Conservation (phyloP, 2,888 invertebrate genomes). For the Chaitophorus viminalis region DNA sequence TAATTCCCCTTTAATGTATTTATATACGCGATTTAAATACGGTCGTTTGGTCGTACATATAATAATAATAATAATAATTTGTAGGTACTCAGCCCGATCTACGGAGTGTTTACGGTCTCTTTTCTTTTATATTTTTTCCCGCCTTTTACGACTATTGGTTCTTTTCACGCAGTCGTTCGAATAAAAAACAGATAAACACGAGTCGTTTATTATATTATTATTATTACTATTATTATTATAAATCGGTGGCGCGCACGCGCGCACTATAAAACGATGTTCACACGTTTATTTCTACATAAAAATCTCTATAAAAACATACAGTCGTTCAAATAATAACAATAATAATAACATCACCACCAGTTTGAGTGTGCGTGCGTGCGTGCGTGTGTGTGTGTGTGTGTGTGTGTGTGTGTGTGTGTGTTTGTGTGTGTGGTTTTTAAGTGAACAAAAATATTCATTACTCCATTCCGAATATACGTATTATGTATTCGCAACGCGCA, state of each 20-base stretch:
- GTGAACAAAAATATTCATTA: constrained; percentile 50
- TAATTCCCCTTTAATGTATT: background rate
- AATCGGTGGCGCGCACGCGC: background rate
- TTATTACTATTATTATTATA: constrained; percentile 11
- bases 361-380: background rate
- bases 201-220: constrained; percentile 27
- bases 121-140: background rate
- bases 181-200: constrained; percentile 52
- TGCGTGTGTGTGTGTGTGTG: background rate
- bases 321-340: constrained; percentile 17
- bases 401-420: background rate
- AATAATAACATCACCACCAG: background rate
- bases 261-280: constrained; percentile 20
- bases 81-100: background rate
- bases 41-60: background rate
- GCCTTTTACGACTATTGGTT: constrained; percentile 34
- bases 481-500: background rate
- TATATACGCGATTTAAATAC: background rate
- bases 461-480: background rate
- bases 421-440: background rate
- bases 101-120: constrained; percentile 21
- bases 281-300: constrained; percentile 52
- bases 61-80: background rate
- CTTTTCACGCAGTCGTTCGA: constrained; percentile 24
- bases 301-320: constrained; percentile 48